These are phyloP conservation scores for Philereme transversata DNA, from an alignment of 2,888 invertebrate species.

Conservation along the genomic window DNA sequence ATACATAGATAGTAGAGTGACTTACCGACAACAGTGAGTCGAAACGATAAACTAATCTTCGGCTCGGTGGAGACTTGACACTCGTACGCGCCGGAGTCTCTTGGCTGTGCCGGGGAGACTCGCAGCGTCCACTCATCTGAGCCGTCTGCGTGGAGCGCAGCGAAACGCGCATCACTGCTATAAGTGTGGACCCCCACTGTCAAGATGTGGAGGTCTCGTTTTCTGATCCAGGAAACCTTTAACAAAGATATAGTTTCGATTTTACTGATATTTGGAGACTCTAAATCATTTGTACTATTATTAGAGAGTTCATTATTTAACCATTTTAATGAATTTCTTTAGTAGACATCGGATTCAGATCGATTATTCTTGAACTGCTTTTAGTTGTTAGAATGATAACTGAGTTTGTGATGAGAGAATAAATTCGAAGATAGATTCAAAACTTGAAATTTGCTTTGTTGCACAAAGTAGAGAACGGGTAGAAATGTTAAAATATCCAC, in stretches of 20 bases:
- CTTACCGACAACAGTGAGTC: constrained; percentile 91
- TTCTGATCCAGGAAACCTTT: constrained; percentile 94
- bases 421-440: not conserved
- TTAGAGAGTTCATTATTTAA: too few relatives aligned
- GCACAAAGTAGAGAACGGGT: constrained; percentile 5
- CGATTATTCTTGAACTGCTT: not conserved
- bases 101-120: constrained; percentile 84
- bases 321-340: too few relatives aligned
- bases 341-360: not conserved
- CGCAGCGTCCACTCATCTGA: constrained; percentile 87
- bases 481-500: constrained; percentile 21
- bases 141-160: constrained; percentile 85
- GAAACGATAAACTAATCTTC: constrained; percentile 90
- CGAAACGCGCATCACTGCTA: constrained; percentile 86
- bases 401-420: not conserved
- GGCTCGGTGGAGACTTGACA: constrained; percentile 96
- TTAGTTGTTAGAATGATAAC: not conserved
- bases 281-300: too few relatives aligned
- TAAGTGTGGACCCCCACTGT: constrained; percentile 86
- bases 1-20: constrained; percentile 34
- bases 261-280: not conserved
- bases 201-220: constrained; percentile 90
- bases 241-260: not conserved
- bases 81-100: constrained; percentile 95
- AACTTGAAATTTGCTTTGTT: constrained; percentile 8